Evolutionary conservation across 30 jellyfish, hydroid and myxozoan genomes (phyloP).

Genomic region (Catostylus mosaicus): DNA sequence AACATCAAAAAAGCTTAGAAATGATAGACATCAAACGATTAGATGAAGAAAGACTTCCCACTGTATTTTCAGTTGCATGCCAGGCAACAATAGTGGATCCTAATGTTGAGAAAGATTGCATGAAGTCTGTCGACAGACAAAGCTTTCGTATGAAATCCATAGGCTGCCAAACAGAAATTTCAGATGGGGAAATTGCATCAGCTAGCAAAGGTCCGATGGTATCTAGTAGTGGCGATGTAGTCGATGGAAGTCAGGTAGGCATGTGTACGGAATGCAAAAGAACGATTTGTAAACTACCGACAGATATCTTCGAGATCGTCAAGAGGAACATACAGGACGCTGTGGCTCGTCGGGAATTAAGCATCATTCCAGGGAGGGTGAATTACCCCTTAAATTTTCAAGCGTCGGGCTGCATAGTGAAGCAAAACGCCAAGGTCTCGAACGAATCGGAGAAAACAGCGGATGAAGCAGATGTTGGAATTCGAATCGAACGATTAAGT

Average conservation of each 20-base stretch:
- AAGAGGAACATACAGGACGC: constrained; percentile 7
- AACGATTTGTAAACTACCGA: not conserved
- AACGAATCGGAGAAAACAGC: not conserved
- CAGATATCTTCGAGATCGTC: not conserved
- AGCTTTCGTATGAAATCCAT: not conserved
- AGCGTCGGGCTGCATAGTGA: not conserved
- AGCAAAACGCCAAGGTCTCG: not conserved
- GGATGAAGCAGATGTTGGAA: not conserved
- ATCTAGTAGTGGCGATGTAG: not conserved
- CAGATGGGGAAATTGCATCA: not conserved
- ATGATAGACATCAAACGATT: not conserved
- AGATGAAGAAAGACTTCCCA: not conserved
- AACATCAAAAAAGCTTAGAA: not conserved
- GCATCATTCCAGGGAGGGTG: not conserved
- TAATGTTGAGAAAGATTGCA: not conserved
- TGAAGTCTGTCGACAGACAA: not conserved
- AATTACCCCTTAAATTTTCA: not conserved
- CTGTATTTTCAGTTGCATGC: not conserved
- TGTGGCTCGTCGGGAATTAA: not conserved
- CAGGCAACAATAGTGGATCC: not conserved
- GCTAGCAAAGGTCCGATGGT: not conserved
- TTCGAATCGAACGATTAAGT: constrained; percentile 10
- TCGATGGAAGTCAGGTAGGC: not conserved
- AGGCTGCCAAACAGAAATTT: not conserved
- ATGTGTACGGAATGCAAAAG: constrained; percentile 15